A percentile compares a stretch with the other conserved stretches of the same genome.
These are phyloP conservation scores for Crossaster papposus DNA, from an alignment of 53 echinoderm and acorn worm species.

Conservation along the genomic window DNA sequence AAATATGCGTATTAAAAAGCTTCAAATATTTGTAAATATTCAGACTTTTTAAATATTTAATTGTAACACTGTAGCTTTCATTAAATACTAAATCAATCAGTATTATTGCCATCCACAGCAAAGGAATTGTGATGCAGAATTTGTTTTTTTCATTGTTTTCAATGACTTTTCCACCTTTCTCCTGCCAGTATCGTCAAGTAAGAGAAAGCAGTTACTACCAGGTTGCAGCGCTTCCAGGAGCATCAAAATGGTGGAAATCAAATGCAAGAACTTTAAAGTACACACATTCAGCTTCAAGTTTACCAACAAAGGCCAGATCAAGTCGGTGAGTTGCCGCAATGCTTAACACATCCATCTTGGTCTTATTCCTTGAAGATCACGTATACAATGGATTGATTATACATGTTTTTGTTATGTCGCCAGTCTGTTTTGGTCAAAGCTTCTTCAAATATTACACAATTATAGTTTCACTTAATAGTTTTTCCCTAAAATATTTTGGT, in stretches of 20 bases:
- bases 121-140: background rate
- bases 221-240: conserved; percentile 62
- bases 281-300: conserved; percentile 99
- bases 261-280: conserved; percentile 93
- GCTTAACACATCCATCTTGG: background rate
- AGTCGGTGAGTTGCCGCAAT: conserved; percentile 76
- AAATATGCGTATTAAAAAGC: too few species aligned
- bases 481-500: too few species aligned
- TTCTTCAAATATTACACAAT: background rate
- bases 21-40: too few species aligned
- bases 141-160: background rate
- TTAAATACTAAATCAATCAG: too few species aligned
- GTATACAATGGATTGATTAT: background rate
- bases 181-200: conserved; percentile 69
- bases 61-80: too few species aligned
- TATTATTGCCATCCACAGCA: background rate
- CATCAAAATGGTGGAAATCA: conserved; percentile 88
- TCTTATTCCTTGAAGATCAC: background rate
- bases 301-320: conserved; percentile 80
- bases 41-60: too few species aligned
- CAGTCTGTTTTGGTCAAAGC: background rate
- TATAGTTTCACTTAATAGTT: background rate
- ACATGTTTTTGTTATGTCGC: background rate
- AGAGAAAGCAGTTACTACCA: conserved; percentile 68
- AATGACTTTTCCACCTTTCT: background rate